Evolutionary conservation across 2,113 vertebrate species (phyloP), one percentile per base, ranked within the genome.

Genomic region (Heloderma charlesbogerti): DNA sequence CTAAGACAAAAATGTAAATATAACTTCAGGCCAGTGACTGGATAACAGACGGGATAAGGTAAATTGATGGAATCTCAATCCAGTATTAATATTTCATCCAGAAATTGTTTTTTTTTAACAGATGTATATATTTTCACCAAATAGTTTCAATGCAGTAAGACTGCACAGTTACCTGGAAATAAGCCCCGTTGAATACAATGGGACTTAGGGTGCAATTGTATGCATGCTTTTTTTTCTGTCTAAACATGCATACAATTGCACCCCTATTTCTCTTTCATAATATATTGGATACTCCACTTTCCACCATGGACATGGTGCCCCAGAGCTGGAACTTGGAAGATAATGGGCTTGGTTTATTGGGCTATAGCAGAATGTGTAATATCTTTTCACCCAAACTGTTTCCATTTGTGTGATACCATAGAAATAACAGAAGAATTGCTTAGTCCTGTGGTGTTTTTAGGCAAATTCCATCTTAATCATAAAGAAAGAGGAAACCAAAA

Each of bases 401-500:
- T 22, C 45, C n/a, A 27, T 67, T 57, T 54, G 22, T 54, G 63
- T 69, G 45, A 66, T 3, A 13, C 16, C 37, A 54, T 86, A n/a
- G 48, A 67, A 3, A 16, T 37, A 84, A 37, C 48, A 15, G 16
- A 86, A 69, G 8, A 13, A 48, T 48, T 8, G 69, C 16, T 34
- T 34, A 6, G 10, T 29, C 9, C 37, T 80, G 31, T 88, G 9
- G 4, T 20, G 0, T 77, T 74, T 74, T 43, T 37, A 92, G 91
- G 82, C 66, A 91, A n/a, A n/a, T 25, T 16, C 80, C 88, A 94
- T 66, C 3, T 2, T 29, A 37, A 95, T 85, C 40, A 91, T 45
- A 77, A 92, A 88, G 91, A 60, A 94, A 93, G 93, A 31, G 16
- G 84, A 85, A 12, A 87, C 63, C 80, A 90, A 57, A 84, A 85